Conservation (phyloP, 2,888 invertebrate species). For the Campoplex capitator region DNA sequence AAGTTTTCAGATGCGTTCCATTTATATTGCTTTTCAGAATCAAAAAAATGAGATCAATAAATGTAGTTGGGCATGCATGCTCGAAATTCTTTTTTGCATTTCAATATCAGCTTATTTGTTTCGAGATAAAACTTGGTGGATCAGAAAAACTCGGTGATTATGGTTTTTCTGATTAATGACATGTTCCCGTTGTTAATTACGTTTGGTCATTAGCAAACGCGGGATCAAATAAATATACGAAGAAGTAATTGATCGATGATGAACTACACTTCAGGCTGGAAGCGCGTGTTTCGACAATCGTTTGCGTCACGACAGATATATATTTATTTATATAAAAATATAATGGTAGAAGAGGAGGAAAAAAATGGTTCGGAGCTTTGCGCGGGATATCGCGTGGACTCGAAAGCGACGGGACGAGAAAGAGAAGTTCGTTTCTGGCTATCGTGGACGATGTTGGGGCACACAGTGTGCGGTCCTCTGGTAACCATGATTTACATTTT, state of each 20-base stretch:
- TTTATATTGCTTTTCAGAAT: too few relatives aligned
- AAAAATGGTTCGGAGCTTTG: slow-evolving; percentile 32
- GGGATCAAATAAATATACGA: background rate
- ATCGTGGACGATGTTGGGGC: slow-evolving; percentile 55
- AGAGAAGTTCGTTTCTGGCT: slow-evolving; percentile 58
- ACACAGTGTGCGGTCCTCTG: slow-evolving; percentile 65
- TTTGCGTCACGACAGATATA: slow-evolving; percentile 30
- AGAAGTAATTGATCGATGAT: background rate
- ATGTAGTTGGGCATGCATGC: background rate
- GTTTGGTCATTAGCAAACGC: background rate
- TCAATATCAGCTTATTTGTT: background rate
- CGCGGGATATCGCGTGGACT: slow-evolving; percentile 61
- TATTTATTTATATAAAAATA: slow-evolving; percentile 9
- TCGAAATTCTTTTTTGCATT: background rate
- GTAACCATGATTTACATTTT: slow-evolving; percentile 80
- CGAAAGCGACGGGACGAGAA: slow-evolving; percentile 62
- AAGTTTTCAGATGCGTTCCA: too few relatives aligned
- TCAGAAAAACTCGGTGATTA: background rate
- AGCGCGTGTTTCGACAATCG: slow-evolving; percentile 26
- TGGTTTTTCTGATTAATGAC: background rate
- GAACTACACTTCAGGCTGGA: background rate
- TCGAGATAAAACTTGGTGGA: too few relatives aligned
- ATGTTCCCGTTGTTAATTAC: background rate
- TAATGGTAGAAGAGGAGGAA: slow-evolving; percentile 7
- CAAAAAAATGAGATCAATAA: background rate